phyloP scores from a whole-genome alignment of 1,140 invertebrate genomes.

The Drosophila sturtevanti region DNA sequence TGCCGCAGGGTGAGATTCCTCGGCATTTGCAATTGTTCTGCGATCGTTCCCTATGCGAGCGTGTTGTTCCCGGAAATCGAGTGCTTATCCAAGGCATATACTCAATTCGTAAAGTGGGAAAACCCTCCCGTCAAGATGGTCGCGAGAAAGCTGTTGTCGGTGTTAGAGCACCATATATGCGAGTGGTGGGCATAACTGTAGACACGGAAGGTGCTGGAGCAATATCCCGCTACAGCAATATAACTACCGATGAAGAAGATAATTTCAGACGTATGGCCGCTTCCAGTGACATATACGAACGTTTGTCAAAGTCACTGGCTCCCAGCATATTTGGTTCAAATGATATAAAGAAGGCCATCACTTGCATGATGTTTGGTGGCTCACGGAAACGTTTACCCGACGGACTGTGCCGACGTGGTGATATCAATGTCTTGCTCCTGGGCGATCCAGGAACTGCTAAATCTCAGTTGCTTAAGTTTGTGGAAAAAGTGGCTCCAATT shows the following conservation, averaged over 20 bases:
- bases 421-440: constrained; percentile 97
- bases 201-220: constrained; percentile 92
- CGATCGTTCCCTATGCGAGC: constrained; percentile 97
- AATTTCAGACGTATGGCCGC: constrained; percentile 93
- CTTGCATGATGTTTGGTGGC: constrained; percentile 97
- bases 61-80: constrained; percentile 97
- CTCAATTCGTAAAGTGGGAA: constrained; percentile 96
- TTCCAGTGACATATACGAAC: constrained; percentile 94
- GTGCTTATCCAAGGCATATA: constrained; percentile 97
- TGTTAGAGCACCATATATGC: constrained; percentile 95
- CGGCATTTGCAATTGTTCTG: constrained; percentile 97
- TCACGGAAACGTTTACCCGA: constrained; percentile 96
- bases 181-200: constrained; percentile 95
- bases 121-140: constrained; percentile 85
- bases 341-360: constrained; percentile 99
- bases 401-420: constrained; percentile 96
- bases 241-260: constrained; percentile 96
- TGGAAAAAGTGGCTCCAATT: constrained; percentile 97
- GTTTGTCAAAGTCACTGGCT: constrained; percentile 95
- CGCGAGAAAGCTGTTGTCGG: constrained; percentile 95
- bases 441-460: constrained; percentile 99
- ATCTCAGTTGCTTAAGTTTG: constrained; percentile 98
- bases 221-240: constrained; percentile 83
- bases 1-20: constrained; percentile 99
- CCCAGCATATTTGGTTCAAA: constrained; percentile 97